Evolutionary conservation across 2,113 vertebrate species (phyloP).

Genomic region (Takifugu flavidus): DNA sequence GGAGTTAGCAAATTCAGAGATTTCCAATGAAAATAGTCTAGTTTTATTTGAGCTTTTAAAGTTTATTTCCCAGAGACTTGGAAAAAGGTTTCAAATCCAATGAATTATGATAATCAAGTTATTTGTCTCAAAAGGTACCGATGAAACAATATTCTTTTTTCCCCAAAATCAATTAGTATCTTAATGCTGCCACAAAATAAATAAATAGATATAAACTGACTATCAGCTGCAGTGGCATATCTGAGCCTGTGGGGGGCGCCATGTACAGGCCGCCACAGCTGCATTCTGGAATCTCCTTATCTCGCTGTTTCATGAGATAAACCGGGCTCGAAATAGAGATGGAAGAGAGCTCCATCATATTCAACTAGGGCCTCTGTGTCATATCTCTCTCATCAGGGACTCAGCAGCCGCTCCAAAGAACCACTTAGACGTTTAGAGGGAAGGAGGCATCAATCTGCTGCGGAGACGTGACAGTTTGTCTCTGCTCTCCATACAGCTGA

Average conservation of each 20-base stretch:
- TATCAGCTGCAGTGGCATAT: slow-evolving; percentile 5
- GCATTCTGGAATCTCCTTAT: slow-evolving; percentile 50
- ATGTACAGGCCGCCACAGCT: slow-evolving; percentile 17
- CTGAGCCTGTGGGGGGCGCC: slow-evolving; percentile 59
- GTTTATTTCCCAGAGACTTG: too few relatives aligned
- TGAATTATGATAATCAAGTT: too few relatives aligned
- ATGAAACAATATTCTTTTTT: too few relatives aligned
- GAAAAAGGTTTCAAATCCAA: too few relatives aligned
- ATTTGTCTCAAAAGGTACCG: too few relatives aligned
- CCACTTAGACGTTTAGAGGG: slow-evolving; percentile 21
- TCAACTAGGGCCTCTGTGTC: slow-evolving; percentile 36
- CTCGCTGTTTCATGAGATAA: slow-evolving; percentile 57
- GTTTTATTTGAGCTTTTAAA: too few relatives aligned
- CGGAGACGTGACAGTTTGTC: slow-evolving; percentile 4
- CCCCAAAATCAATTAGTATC: too few relatives aligned
- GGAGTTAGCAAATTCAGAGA: too few relatives aligned
- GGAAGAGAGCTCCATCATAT: slow-evolving; percentile 53
- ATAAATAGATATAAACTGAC: not conserved
- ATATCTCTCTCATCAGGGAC: slow-evolving; percentile 32
- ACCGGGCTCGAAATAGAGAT: slow-evolving; percentile 64
- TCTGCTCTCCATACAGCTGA: slow-evolving; percentile 1
- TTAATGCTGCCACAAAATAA: too few relatives aligned
- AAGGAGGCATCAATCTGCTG: slow-evolving; percentile 20
- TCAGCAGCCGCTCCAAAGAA: slow-evolving; percentile 30
- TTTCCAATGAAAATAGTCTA: too few relatives aligned